Evolutionary conservation across 1,140 invertebrate genomes (phyloP), one percentile per base, ranked within the genome.

Genomic region (Zeugodacus cucurbitae): DNA sequence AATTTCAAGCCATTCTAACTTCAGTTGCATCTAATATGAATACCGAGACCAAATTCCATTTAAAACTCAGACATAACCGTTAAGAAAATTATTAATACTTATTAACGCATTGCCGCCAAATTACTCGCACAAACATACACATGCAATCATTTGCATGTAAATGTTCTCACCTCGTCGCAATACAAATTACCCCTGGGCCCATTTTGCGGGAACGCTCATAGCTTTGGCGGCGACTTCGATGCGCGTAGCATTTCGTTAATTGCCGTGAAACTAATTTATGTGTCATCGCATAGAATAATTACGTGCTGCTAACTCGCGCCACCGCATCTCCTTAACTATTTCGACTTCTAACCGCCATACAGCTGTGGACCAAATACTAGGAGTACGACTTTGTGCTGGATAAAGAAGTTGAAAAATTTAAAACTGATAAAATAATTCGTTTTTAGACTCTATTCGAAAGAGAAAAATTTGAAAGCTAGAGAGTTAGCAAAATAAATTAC

Each of bases 181-280:
- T 37, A 37, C 34, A 70, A 70, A 70, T 70, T 41, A 70, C 34
- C 32, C 67, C 29, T 70, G 67, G 67, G 11, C 67, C 34, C 32
- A 32, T 70, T 70, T 70, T 70, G 67, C 32, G 62, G 62, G 11
- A 64, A 64, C n/a, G 11, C 29, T 64, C 7, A 26, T 32, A 26
- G 62, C 62, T 8, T 22, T 26, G 62, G 62, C 29, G 62, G 26
- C 10, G 17, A 37, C 34, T 37, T 34, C 17, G 32, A 37, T 64
- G 26, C 17, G 29, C 67, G 67, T 34, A 70, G 32, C 67, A 37
- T 70, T 37, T 11, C 67, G 32, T 70, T 70, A 70, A 70, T 70
- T 70, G 34, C 34, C 32, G 34, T 70, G 34, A 70, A 70, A 34
- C 67, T 70, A 70, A 70, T 70, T 70, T 70, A 70, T 70, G 67